Conservation (phyloP, 2,797 vertebrate species). For the Myripristis murdjan region DNA sequence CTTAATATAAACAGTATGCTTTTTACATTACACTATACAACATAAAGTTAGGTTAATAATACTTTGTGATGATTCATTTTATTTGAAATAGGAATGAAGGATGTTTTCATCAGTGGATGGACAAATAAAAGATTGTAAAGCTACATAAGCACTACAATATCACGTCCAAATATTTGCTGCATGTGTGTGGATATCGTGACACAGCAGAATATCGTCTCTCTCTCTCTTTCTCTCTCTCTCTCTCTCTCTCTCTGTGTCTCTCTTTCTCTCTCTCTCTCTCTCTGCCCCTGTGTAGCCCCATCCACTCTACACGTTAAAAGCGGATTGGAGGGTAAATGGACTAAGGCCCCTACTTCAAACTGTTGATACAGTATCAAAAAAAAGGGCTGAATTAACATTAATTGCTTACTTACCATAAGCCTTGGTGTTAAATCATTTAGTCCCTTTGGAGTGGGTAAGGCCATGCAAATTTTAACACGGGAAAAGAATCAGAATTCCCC, state of each 20-base stretch:
- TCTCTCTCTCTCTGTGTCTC: too few relatives aligned
- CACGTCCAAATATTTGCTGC: constrained; percentile 22
- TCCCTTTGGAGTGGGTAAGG: constrained; percentile 88
- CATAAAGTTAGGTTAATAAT: too few relatives aligned
- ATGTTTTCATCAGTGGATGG: neutral
- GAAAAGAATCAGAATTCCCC: constrained; percentile 88
- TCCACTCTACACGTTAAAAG: constrained; percentile 29
- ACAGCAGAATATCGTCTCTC: constrained; percentile 34
- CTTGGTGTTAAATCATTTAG: constrained; percentile 83
- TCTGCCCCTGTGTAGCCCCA: neutral
- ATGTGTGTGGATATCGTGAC: constrained; percentile 18
- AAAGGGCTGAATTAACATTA: constrained; percentile 91
- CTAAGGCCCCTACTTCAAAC: constrained; percentile 62
- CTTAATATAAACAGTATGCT: neutral
- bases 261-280: neutral
- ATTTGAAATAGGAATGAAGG: neutral
- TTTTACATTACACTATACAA: neutral
- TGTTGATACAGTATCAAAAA: constrained; percentile 68
- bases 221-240: constrained; percentile 7
- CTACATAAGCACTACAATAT: constrained; percentile 9
- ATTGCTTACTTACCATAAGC: constrained; percentile 89
- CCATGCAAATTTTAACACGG: constrained; percentile 86
- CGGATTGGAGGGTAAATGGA: constrained; percentile 63
- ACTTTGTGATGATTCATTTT: neutral
- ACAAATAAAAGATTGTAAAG: neutral